Base-by-base conservation (phyloP, 2,797 vertebrate species). In the Pseudotriccus pelzelni region DNA sequence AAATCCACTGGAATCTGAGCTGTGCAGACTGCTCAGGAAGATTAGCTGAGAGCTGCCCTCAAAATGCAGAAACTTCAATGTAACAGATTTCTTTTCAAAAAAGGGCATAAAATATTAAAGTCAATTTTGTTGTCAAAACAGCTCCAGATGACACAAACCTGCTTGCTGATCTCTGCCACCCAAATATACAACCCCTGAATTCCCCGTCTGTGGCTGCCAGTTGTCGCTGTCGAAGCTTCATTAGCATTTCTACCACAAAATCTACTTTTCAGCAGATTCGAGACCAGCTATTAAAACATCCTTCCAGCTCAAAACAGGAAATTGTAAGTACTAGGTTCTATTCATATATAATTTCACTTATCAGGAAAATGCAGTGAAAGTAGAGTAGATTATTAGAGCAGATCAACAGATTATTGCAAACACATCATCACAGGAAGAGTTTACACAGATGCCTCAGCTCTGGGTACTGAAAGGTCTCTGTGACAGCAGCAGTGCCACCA, bases 171-270 rank as follows among this genome's bases (percentile, higher is more conserved):
- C 39, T 68, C 78, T 84, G 58, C 52, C 82, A 85, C 89, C 68
- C 72, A 86, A 89, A 86, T 13, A 82, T 2, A 63, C 12, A 86
- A 28, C 11, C 30, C n/a, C 41, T 14, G 14, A 60, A 73, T 81
- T 78, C 43, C 63, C 64, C 3, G 0, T 53, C 25, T 20, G n/a
- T 0, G 19, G 30, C 76, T 93, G 69, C 46, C 46, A 66, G 58
- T 80, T 64, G 24, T 7, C 78, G 66, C 73, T 88, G 66, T 12
- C 73, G 37, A 89, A 89, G 44, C 43, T 78, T 89, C 73, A 76
- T 92, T 88, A 84, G 39, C 77, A 92, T 87, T 92, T 89, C 82
- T 47, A 75, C 79, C 76, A 81, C 19, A 63, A 89, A 93, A 93
- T 63, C 43, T 75, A 78, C 75, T 88, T 91, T 91, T 81, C 69